Evolutionary conservation across 2,113 vertebrate species (phyloP).

Genomic region (Vimba vimba): DNA sequence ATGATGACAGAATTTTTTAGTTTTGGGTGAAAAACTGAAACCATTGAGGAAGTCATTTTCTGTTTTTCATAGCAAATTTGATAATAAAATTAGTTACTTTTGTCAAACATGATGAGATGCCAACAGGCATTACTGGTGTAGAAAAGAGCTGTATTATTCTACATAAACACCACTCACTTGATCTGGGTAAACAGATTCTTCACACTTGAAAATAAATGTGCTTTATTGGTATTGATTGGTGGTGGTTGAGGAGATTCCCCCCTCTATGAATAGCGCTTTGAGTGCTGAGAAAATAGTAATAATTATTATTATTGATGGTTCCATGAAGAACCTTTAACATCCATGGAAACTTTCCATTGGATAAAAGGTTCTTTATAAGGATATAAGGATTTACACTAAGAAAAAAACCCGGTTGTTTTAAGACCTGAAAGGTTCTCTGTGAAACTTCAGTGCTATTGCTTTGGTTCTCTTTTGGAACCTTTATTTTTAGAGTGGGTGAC

Average conservation of each 20-base stretch:
- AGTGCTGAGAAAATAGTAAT: too few species aligned
- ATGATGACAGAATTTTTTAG: too few species aligned
- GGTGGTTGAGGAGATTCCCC: too few species aligned
- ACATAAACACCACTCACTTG: not conserved
- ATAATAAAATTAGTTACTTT: too few species aligned
- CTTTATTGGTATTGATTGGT: too few species aligned
- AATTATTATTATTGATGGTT: too few species aligned
- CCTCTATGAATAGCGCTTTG: too few species aligned
- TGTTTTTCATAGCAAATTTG: too few species aligned
- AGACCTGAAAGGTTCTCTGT: not conserved
- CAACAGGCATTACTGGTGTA: not conserved
- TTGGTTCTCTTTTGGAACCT: not conserved
- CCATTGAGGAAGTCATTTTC: too few species aligned
- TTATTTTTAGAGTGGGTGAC: not conserved
- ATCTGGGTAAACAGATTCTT: not conserved
- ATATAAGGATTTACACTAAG: not conserved
- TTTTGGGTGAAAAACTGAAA: too few species aligned
- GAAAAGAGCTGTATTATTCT: too few species aligned
- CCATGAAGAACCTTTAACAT: not conserved
- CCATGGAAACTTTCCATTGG: not conserved
- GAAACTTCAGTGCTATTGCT: not conserved
- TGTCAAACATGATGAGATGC: not conserved
- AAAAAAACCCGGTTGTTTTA: not conserved
- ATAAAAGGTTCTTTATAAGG: not conserved
- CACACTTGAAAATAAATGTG: not conserved